A percentile compares a stretch with the other conserved stretches of the same genome.
These are phyloP conservation scores for Pogonomyrmex californicus DNA, from an alignment of 1,140 invertebrate genomes.

Conservation along the genomic window DNA sequence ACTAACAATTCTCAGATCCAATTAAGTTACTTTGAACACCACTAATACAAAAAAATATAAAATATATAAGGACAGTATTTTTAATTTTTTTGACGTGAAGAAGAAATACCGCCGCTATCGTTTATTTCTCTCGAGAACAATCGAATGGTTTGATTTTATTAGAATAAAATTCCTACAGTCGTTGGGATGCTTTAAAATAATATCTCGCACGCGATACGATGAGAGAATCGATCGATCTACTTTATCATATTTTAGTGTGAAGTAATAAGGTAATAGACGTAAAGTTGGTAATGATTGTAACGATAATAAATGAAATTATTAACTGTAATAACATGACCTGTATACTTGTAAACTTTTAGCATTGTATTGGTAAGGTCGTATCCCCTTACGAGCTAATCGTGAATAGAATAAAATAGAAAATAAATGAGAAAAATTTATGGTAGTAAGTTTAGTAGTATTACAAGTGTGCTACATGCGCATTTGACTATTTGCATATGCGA, in stretches of 20 bases:
- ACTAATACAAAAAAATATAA: conserved; percentile 2
- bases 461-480: conserved; percentile 45
- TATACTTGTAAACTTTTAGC: conserved; percentile 86
- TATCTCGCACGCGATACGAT: conserved; percentile 69
- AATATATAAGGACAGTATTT: neutral
- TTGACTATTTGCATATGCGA: conserved; percentile 51
- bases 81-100: conserved; percentile 22
- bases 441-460: conserved; percentile 70
- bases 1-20: conserved; percentile 48
- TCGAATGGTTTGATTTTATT: conserved; percentile 58
- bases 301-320: conserved; percentile 81
- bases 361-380: conserved; percentile 86
- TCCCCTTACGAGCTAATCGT: conserved; percentile 79
- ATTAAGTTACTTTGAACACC: conserved; percentile 49
- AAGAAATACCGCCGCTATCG: conserved; percentile 14
- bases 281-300: conserved; percentile 83
- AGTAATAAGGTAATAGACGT: conserved; percentile 82
- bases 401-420: conserved; percentile 79
- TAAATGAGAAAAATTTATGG: conserved; percentile 54
- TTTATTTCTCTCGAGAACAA: conserved; percentile 65
- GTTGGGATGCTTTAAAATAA: conserved; percentile 72
- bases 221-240: conserved; percentile 76
- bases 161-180: conserved; percentile 76
- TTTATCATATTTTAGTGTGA: conserved; percentile 81
- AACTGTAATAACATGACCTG: conserved; percentile 84